Conservation (phyloP, 2,888 invertebrate species). For the Drosophila mimetica region DNA sequence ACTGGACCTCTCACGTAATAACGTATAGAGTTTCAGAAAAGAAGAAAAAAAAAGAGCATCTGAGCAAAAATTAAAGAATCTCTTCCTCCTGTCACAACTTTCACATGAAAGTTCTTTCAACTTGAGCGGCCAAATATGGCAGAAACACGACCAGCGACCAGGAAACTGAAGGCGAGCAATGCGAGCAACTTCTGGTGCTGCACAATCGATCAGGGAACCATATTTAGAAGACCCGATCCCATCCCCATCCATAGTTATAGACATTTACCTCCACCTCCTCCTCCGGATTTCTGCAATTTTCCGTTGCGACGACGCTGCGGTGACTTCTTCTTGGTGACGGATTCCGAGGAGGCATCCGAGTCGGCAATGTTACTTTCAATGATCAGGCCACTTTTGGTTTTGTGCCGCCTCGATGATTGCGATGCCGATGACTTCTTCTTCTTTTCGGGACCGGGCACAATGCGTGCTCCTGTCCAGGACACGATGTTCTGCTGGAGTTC, state of each 20-base stretch:
- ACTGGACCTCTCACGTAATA: constrained; percentile 80
- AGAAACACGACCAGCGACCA: constrained; percentile 57
- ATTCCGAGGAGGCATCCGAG: constrained; percentile 47
- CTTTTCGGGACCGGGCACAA: constrained; percentile 46
- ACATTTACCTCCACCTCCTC: constrained; percentile 47
- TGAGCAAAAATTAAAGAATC: constrained; percentile 46
- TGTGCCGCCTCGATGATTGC: constrained; percentile 62
- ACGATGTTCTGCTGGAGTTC: constrained; percentile 71
- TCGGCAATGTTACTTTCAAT: constrained; percentile 80
- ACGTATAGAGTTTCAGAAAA: constrained; percentile 71
- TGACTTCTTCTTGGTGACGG: constrained; percentile 53
- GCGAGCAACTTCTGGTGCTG: constrained; percentile 62
- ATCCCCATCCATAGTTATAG: constrained; percentile 41
- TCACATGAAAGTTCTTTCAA: constrained; percentile 82
- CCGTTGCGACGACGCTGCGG: constrained; percentile 72
- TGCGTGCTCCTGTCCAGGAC: constrained; percentile 77
- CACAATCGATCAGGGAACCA: constrained; percentile 73
- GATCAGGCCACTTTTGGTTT: constrained; percentile 82
- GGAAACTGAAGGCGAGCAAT: constrained; percentile 39
- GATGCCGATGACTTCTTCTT: constrained; percentile 22
- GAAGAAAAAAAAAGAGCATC: constrained; percentile 15
- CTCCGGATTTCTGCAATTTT: constrained; percentile 61
- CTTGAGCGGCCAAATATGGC: constrained; percentile 79
- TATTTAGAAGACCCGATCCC: constrained; percentile 71
- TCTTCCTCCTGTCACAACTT: constrained; percentile 79